Conservation (phyloP, 2,797 vertebrate species). For the Fringilla coelebs region DNA sequence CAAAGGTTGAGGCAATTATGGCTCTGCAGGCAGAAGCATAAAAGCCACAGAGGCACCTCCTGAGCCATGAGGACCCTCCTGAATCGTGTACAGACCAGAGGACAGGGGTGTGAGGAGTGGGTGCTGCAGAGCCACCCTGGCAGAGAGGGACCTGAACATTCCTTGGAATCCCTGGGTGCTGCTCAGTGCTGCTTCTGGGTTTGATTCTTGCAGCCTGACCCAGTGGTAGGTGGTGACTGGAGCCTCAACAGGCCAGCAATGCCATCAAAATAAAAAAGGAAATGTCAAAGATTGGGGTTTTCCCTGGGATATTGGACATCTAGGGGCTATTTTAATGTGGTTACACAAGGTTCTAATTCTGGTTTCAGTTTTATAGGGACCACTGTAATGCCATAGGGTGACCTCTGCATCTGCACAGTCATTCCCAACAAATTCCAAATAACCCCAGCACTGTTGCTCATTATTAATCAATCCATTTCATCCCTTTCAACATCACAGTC, state of each 20-base stretch:
- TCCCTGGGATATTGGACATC: neutral
- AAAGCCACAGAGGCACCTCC: neutral
- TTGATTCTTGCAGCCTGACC: neutral
- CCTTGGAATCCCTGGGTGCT: neutral
- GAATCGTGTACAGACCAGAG: accelerated
- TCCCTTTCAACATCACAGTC: neutral
- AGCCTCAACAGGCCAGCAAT: neutral
- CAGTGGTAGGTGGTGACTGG: accelerated
- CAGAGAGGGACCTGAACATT: accelerated
- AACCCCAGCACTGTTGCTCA: neutral
- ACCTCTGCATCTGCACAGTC: neutral
- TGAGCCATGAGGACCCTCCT: neutral
- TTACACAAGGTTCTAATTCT: neutral
- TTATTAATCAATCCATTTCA: neutral
- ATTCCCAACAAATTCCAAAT: neutral
- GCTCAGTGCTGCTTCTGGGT: neutral
- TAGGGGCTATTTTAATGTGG: neutral
- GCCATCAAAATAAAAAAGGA: neutral
- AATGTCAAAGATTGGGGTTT: neutral
- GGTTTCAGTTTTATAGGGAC: neutral
- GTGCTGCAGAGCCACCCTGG: neutral
- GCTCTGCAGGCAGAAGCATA: neutral
- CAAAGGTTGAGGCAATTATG: neutral
- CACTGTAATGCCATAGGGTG: neutral
- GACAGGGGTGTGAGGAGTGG: neutral